phyloP scores from a whole-genome alignment of 2,888 invertebrate species.

The Terebella lapidaria region DNA sequence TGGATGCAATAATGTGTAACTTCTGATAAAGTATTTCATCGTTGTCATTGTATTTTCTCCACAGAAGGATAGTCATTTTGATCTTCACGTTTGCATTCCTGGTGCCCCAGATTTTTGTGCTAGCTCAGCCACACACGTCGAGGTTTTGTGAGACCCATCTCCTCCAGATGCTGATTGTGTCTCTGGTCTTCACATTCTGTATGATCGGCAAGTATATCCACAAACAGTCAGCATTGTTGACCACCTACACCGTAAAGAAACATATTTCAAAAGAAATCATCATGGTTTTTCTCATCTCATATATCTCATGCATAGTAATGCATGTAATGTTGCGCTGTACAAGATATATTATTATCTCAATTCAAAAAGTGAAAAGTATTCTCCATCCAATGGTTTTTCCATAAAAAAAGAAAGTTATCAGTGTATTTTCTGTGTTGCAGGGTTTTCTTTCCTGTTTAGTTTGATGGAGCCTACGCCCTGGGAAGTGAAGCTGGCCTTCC shows the following conservation, averaged over 20 bases:
- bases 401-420: neutral
- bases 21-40: too few species aligned
- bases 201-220: conserved; percentile 31
- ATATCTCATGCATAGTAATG: too few species aligned
- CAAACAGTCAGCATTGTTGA: too few species aligned
- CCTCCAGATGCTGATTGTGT: conserved; percentile 36
- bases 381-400: neutral
- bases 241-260: too few species aligned
- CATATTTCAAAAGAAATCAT: too few species aligned
- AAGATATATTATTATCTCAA: too few species aligned
- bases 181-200: conserved; percentile 38
- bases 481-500: conserved; percentile 40
- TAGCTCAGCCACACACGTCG: conserved; percentile 31
- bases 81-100: conserved; percentile 30
- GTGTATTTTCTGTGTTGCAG: conserved; percentile 23
- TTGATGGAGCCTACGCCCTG: conserved; percentile 43
- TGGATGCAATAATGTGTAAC: too few species aligned
- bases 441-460: conserved; percentile 40
- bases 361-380: too few species aligned
- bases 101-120: conserved; percentile 36
- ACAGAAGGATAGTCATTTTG: conserved; percentile 33
- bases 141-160: conserved; percentile 38
- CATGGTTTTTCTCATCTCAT: too few species aligned
- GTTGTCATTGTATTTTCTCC: too few species aligned
- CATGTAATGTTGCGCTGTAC: too few species aligned